phyloP scores from a whole-genome alignment of 2,888 invertebrate genomes.

The Drosophila fulvimacula region DNA sequence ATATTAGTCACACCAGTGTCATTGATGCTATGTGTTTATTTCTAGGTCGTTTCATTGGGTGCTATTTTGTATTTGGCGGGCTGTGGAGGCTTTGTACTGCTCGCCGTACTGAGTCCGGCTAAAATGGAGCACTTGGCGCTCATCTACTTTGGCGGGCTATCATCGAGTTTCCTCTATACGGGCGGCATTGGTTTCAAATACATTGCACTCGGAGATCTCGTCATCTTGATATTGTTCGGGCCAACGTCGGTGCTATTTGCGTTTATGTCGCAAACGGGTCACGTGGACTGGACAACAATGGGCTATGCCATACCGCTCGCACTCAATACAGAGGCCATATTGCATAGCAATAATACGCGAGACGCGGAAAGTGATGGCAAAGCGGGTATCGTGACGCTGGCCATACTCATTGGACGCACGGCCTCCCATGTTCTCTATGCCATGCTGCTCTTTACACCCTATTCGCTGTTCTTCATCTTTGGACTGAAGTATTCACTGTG shows the following conservation, averaged over 20 bases:
- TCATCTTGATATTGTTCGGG: constrained; percentile 96
- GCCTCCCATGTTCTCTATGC: constrained; percentile 96
- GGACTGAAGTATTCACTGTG: constrained; percentile 93
- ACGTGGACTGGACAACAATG: constrained; percentile 95
- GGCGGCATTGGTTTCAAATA: constrained; percentile 98
- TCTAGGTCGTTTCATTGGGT: constrained; percentile 93
- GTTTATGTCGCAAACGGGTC: constrained; percentile 96
- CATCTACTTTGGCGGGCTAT: constrained; percentile 97
- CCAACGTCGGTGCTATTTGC: constrained; percentile 97
- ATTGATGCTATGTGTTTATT: constrained; percentile 54
- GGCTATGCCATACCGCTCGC: constrained; percentile 97
- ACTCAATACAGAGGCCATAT: constrained; percentile 96
- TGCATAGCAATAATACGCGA: constrained; percentile 97
- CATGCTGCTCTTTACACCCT: constrained; percentile 95
- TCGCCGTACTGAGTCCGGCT: constrained; percentile 93
- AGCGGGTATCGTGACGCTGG: constrained; percentile 96
- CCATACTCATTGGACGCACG: constrained; percentile 96
- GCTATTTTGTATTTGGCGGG: constrained; percentile 94
- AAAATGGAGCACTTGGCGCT: constrained; percentile 97
- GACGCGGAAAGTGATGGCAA: constrained; percentile 94
- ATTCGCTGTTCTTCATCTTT: constrained; percentile 94
- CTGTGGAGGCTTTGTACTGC: constrained; percentile 91
- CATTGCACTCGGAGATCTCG: constrained; percentile 96
- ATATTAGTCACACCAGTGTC: background rate
- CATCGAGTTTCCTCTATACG: constrained; percentile 97